These are phyloP conservation scores for Hydrozoanthus tunicans DNA, from an alignment of 64 coral and sea anemone species.

Conservation along the genomic window DNA sequence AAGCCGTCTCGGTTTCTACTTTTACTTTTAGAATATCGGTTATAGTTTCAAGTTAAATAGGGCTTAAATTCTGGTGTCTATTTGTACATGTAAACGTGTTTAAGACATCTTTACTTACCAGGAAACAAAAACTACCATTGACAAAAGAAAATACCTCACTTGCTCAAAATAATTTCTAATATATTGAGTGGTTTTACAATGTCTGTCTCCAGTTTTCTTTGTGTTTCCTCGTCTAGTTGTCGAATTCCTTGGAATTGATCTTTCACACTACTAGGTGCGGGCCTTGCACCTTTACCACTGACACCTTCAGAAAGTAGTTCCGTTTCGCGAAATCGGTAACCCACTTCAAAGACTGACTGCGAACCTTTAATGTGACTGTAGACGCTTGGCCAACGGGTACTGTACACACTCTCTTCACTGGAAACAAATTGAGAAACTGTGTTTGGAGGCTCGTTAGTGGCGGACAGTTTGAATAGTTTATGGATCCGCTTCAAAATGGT, in stretches of 20 bases:
- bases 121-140: too few relatives aligned
- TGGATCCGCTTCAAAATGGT: neutral
- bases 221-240: neutral
- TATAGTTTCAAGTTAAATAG: too few relatives aligned
- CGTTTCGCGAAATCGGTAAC: neutral
- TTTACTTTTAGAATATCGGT: too few relatives aligned
- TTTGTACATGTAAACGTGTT: too few relatives aligned
- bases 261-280: neutral
- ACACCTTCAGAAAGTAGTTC: neutral
- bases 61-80: too few relatives aligned
- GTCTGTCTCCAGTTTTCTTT: neutral
- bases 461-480: neutral
- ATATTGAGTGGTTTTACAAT: slow-evolving; percentile 4
- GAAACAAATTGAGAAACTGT: too few relatives aligned
- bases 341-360: neutral
- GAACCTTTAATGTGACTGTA: neutral
- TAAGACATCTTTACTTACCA: too few relatives aligned
- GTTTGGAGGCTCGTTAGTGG: neutral
- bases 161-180: neutral
- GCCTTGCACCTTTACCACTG: neutral
- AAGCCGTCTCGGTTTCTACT: too few relatives aligned
- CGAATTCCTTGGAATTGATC: neutral
- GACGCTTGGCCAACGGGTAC: neutral
- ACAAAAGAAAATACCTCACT: neutral
- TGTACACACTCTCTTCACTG: neutral